Base-by-base conservation (phyloP, 2,113 vertebrate species). In the Ardeotis arabs region DNA sequence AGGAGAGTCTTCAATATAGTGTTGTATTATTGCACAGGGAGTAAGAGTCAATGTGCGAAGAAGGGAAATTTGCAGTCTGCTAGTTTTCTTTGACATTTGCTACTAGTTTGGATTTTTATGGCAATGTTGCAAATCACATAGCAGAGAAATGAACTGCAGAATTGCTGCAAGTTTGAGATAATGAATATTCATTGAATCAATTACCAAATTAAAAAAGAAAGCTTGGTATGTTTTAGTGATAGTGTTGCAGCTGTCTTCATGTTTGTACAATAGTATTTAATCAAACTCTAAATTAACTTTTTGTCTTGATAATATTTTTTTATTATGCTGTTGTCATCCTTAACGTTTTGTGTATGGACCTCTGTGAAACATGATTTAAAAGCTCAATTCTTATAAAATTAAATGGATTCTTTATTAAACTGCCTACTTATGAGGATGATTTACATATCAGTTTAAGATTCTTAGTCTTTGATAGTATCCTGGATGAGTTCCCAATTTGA, bases 111-210 rank as follows among this genome's bases (percentile, higher is more conserved):
- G 41, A 80, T 90, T 96, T 94, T 92, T 83, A 62, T 77, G 79
- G 83, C 55, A 69, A 12, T 50, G 24, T 68, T 92, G 55, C 45
- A 92, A 60, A 90, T 76, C 62, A 50, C 44, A 52, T 21, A 52
- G 33, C 83, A 18, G 21, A 83, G 33, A 92, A 95, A 77, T 73
- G 70, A 90, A 62, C 72, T 90, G 55, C 3, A 7, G 67, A 92
- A 90, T 24, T 39, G 37, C 49, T 85, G 11, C 12, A 47, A 62
- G 35, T 62, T 66, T 80, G 59, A 39, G 22, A 39, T 83, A 2
- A 76, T 94, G 72, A 95, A 92, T 94, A 96, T 95, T 95, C 79
- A 90, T 86, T 59, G 13, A 2, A 22, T 84, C 37, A 86, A 66
- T 90, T 90, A 80, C 35, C 33, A 77, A 77, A 74, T 79, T 73